Evolutionary conservation across 2,113 vertebrate species (phyloP).

Genomic region (Siniperca chuatsi): DNA sequence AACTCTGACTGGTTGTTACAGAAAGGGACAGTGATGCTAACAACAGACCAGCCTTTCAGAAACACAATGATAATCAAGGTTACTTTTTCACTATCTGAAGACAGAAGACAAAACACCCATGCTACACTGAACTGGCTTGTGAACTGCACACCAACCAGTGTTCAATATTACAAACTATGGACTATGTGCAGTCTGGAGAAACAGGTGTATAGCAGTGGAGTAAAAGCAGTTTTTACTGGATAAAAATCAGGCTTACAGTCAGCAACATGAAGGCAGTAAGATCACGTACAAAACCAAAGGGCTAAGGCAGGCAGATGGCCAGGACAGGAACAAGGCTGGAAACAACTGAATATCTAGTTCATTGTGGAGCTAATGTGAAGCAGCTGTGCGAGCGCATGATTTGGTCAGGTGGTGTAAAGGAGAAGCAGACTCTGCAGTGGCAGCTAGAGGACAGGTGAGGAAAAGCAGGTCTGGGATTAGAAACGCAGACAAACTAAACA

Average conservation of each 20-base stretch:
- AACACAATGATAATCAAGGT: background rate
- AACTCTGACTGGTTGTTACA: background rate
- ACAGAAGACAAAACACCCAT: background rate
- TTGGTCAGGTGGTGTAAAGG: background rate
- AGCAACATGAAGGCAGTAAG: background rate
- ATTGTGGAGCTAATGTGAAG: background rate
- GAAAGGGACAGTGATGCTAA: background rate
- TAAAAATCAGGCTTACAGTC: background rate
- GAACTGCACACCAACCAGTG: background rate
- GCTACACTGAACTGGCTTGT: background rate
- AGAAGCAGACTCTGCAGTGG: background rate
- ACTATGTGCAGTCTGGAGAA: background rate
- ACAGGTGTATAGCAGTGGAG: background rate
- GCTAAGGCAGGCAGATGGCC: background rate
- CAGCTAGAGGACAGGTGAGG: background rate
- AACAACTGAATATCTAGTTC: background rate
- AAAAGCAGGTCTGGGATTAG: background rate
- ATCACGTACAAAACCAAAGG: background rate
- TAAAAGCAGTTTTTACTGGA: background rate
- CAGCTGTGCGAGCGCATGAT: background rate
- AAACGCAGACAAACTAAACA: background rate
- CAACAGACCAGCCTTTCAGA: background rate
- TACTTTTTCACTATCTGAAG: background rate
- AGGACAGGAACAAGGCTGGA: background rate
- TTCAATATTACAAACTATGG: too few species aligned